Percentiles rank a stretch among this genome's conserved stretches.
Conservation (phyloP, 2,888 invertebrate genomes). For the Melipona beecheii region DNA sequence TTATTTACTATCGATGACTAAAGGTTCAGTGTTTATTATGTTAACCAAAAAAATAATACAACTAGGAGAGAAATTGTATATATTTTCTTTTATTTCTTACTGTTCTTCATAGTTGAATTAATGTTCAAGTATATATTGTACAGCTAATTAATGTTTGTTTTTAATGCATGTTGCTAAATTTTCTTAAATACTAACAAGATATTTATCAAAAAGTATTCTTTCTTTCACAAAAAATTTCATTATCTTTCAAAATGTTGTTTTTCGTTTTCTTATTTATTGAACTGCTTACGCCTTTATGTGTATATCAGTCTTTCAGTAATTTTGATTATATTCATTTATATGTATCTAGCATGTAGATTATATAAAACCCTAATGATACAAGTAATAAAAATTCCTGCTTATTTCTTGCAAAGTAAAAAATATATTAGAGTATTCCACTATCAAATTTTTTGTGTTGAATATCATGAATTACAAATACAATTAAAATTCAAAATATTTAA, state of each 20-base stretch:
- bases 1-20: constrained; percentile 9
- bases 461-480: not conserved
- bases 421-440: not conserved
- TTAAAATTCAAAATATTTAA: not conserved
- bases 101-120: constrained; percentile 4
- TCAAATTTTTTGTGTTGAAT: not conserved
- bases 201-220: not conserved
- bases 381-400: not conserved
- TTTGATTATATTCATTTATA: constrained; percentile 20
- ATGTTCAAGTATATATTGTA: not conserved
- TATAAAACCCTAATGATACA: constrained; percentile 7
- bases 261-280: not conserved
- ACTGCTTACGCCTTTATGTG: constrained; percentile 38
- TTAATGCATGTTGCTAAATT: constrained; percentile 40
- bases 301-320: constrained; percentile 21
- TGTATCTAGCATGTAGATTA: constrained; percentile 41
- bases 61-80: not conserved
- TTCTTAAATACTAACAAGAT: constrained; percentile 10
- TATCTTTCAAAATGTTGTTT: not conserved
- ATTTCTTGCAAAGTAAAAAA: not conserved
- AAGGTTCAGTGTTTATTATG: not conserved
- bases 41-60: not conserved
- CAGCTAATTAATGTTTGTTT: constrained; percentile 36
- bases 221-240: constrained; percentile 6
- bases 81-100: not conserved